Evolutionary conservation across 2,113 vertebrate species (phyloP).

Genomic region (Colossoma macropomum): DNA sequence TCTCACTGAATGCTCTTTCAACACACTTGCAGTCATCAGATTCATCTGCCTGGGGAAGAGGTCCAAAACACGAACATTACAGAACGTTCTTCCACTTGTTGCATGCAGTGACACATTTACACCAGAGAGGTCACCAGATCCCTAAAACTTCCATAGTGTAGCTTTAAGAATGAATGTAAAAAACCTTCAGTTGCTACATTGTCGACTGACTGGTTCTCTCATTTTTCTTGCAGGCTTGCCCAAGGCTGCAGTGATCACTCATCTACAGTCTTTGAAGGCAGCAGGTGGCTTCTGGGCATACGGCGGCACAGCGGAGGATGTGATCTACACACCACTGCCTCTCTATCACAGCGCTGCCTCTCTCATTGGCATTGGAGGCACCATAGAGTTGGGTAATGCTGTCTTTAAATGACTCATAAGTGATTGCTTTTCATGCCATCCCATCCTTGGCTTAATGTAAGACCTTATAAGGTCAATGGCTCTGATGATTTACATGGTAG

Average conservation of each 20-base stretch:
- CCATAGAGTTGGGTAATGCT: constrained; percentile 86
- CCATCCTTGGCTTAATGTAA: background rate
- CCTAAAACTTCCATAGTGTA: no score
- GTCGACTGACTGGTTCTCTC: background rate
- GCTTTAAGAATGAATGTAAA: no score
- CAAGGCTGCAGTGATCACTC: constrained; percentile 91
- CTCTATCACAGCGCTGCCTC: constrained; percentile 92
- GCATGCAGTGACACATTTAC: no score
- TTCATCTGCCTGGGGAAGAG: no score
- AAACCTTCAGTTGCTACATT: no score
- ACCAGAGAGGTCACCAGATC: no score
- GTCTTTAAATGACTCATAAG: background rate
- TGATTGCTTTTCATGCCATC: background rate
- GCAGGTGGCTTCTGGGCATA: constrained; percentile 85
- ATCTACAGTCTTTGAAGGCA: constrained; percentile 84
- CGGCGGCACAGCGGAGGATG: constrained; percentile 81
- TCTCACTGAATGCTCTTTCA: no score
- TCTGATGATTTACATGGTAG: background rate
- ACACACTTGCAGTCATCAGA: no score
- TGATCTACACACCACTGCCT: constrained; percentile 88
- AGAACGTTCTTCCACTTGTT: no score
- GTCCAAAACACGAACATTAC: no score
- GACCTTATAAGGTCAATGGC: background rate
- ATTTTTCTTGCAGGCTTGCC: constrained; percentile 82
- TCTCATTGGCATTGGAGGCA: constrained; percentile 90